Evolutionary conservation across 2,113 vertebrate species (phyloP), one percentile per base, ranked within the genome.

Genomic region (Malaclemys terrapin): DNA sequence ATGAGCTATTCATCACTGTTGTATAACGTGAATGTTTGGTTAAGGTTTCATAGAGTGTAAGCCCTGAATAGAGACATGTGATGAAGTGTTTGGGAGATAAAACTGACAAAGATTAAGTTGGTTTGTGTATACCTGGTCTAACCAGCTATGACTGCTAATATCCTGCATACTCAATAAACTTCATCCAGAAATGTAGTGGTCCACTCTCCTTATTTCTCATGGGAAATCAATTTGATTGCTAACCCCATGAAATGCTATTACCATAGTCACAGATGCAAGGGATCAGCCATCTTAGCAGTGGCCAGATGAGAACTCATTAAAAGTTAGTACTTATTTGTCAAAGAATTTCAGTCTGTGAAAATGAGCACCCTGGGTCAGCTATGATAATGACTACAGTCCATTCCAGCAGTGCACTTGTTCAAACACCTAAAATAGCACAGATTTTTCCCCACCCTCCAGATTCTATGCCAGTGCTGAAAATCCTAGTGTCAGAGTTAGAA

Each of bases 191-290:
- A 95, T 1, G 1, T 42, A 91, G 72, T 53, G 84, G 69, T 84
- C 59, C 90, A 80, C 45, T 95, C 53, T 93, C 47, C 85, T 92
- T 89, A 94, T 91, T 95, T 76, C 95, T 88, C 89, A 82, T 84
- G 96, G 95, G 96, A 97, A 96, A 97, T 96, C 96, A 96, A 80
- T 75, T 62, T 72, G 87, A 87, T 88, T 97, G 91, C 90, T 89
- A 82, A 42, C 45, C 78, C 45, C 53, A 29, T 62, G 76, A 84
- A 96, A 95, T 52, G 29, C 72, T 90, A 88, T 96, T 95, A 96
- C 57, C 78, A 94, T 72, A 90, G 95, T 80, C 78, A 89, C 62
- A 53, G 53, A 83, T 84, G 85, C 38, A 84, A 94, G 88, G 42
- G 82, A 90, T 84, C 88, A 95, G 82, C 91, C 90, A 53, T 90